Base-by-base conservation (phyloP, 2,888 invertebrate species). In the Aplocera efformata region DNA sequence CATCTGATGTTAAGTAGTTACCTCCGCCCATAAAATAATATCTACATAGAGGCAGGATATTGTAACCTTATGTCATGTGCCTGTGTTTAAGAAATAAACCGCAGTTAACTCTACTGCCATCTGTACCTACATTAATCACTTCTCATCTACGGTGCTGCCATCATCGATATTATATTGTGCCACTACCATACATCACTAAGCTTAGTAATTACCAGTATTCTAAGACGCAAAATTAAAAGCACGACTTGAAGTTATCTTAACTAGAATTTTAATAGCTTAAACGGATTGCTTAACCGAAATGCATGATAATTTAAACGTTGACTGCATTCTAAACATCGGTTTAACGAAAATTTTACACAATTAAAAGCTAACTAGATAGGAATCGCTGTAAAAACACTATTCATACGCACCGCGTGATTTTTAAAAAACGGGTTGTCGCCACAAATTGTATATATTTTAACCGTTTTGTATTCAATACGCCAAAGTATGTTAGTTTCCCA, bases 231-330 rank as follows among this genome's bases (percentile, higher is more conserved):
- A 76, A 79, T 82, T 82, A 80, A 73, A 80, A 69, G 70, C 72
- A 73, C 70, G 69, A 67, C 64, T 69, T 48, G 48, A 49, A 63
- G 70, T 68, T 76, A 74, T 73, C 74, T 76, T 73, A 64, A 68
- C 71, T 71, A 72, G 71, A 69, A 75, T 73, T 78, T 73, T 72
- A 76, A 75, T 74, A 62, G 58, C 57, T 54, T 46, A 47, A 44
- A 56, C 53, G 13, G 13, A 40, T 45, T 45, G 32, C 45, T 29
- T 35, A 45, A 45, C 35, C 10, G 28, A 31, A 35, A 32, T 40
- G 37, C 33, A 23, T 33, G 30, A 43, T 47, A 40, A 53, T 53
- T 53, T 47, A 56, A 48, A 53, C 23, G 38, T 44, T 38, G 31
- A 36, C 44, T 52, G 22, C 37, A 43, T 38, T 36, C 40, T 17